Evolutionary conservation across 2,888 invertebrate genomes (phyloP).

Genomic region (Lasioglossum leucozonium): DNA sequence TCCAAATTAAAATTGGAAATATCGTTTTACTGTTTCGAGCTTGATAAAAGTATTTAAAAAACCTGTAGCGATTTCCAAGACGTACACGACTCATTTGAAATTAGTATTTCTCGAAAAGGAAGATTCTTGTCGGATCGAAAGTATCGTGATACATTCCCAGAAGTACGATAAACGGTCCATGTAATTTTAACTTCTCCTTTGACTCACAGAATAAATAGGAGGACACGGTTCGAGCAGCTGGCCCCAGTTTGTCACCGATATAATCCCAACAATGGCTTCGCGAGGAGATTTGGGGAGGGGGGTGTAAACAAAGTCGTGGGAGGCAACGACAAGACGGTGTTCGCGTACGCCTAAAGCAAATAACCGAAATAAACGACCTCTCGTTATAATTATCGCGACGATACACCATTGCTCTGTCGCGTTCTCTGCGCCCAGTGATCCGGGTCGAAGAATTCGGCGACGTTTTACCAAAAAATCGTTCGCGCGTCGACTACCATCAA

Average conservation of each 20-base stretch:
- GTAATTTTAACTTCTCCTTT: constrained; percentile 29
- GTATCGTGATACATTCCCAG: neutral
- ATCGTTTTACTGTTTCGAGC: too few relatives aligned
- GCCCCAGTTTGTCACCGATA: constrained; percentile 50
- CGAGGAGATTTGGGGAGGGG: neutral
- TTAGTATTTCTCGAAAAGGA: too few relatives aligned
- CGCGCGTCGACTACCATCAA: neutral
- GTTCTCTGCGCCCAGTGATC: constrained; percentile 31
- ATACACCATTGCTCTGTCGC: constrained; percentile 49
- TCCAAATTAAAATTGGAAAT: too few relatives aligned
- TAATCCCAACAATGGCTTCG: constrained; percentile 61
- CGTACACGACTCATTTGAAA: too few relatives aligned
- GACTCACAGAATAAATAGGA: constrained; percentile 18
- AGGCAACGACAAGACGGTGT: constrained; percentile 56
- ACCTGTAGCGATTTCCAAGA: too few relatives aligned
- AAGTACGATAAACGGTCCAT: neutral
- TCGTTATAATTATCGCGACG: constrained; percentile 68
- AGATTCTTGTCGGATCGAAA: neutral
- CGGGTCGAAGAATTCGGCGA: neutral
- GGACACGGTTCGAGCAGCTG: constrained; percentile 2
- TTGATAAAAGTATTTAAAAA: too few relatives aligned
- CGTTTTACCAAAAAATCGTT: neutral
- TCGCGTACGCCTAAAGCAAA: constrained; percentile 67
- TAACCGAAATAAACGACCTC: constrained; percentile 72
- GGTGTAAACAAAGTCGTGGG: constrained; percentile 61